Conservation (phyloP, 1,140 invertebrate genomes). For the Bicyclus anynana region DNA sequence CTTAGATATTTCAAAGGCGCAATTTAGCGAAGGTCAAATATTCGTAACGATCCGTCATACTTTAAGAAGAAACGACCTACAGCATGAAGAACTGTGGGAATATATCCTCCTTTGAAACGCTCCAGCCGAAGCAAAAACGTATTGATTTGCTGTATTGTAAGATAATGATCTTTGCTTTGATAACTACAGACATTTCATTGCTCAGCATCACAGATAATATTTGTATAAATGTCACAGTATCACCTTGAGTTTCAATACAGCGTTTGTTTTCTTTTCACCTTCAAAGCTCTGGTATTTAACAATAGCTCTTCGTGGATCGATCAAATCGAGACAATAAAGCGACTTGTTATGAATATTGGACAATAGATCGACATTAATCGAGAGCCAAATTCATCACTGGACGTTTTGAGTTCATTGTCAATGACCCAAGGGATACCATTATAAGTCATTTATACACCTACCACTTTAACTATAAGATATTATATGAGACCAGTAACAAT, state of each 20-base stretch:
- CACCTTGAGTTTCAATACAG: conserved; percentile 36
- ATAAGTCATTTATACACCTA: no score
- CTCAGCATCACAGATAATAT: not conserved
- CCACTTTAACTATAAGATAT: no score
- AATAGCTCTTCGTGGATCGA: conserved; percentile 26
- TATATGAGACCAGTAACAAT: no score
- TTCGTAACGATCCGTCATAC: no score
- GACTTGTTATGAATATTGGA: conserved; percentile 36
- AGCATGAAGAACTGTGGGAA: not conserved
- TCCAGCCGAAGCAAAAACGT: conserved; percentile 17
- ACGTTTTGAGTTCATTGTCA: conserved; percentile 72
- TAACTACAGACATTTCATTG: conserved; percentile 2
- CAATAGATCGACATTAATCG: conserved; percentile 34
- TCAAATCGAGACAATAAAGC: conserved; percentile 29
- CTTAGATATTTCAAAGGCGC: no score
- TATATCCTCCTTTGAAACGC: conserved; percentile 3
- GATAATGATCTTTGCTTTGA: conserved; percentile 47
- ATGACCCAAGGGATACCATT: no score
- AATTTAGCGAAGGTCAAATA: no score
- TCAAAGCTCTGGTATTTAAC: conserved; percentile 27
- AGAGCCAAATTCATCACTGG: conserved; percentile 31
- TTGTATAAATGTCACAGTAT: conserved; percentile 31
- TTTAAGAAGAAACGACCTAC: no score
- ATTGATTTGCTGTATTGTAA: conserved; percentile 51
- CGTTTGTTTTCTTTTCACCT: conserved; percentile 31